Percentiles rank a stretch among this genome's conserved stretches.
Evolutionary conservation across 2,797 vertebrate species (phyloP).

Genomic region (Gambusia yucatana): DNA sequence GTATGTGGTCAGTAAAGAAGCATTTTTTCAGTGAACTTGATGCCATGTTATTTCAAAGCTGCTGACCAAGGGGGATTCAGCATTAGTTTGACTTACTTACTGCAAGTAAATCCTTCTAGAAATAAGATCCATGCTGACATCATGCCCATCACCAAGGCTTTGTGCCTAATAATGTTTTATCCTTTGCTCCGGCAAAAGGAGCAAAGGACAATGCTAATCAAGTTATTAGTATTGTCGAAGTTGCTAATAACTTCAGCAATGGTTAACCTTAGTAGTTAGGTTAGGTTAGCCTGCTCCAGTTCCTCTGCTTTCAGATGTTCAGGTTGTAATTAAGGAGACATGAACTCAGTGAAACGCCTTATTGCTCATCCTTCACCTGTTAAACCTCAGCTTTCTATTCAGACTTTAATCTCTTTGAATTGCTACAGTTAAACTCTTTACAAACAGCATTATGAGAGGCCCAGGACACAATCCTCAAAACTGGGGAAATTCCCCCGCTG

Average conservation of each 20-base stretch:
- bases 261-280: not conserved
- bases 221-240: too few species aligned
- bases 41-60: not conserved
- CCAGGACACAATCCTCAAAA: not conserved
- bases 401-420: not conserved
- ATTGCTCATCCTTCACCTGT: not conserved
- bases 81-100: conserved; percentile 3
- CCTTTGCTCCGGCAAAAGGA: too few species aligned
- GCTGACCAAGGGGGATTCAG: conserved; percentile 9
- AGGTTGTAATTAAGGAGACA: not conserved
- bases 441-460: not conserved
- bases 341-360: not conserved
- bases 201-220: too few species aligned
- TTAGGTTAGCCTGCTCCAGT: not conserved
- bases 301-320: conserved; percentile 3
- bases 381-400: not conserved
- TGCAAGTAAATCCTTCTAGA: conserved; percentile 4
- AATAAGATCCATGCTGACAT: not conserved
- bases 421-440: not conserved
- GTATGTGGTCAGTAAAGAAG: conserved; percentile 21
- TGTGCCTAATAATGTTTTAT: not conserved
- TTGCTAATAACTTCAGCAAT: not conserved
- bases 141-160: not conserved
- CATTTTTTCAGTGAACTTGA: not conserved
- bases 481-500: not conserved